Conservation (phyloP, 2,797 vertebrate genomes). For the Gymnothorax javanicus region DNA sequence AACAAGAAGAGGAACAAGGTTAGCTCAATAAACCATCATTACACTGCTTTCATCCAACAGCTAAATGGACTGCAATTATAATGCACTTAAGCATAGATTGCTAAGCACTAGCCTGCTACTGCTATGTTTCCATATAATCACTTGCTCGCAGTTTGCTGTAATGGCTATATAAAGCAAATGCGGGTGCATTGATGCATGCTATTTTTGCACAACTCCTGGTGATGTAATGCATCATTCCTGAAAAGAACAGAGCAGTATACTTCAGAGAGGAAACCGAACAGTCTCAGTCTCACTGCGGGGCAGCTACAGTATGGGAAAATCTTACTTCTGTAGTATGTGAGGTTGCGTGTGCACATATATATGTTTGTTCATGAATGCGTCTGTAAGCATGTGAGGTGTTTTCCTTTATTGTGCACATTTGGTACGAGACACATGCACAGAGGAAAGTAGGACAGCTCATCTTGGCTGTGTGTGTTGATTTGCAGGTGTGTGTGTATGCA, state of each 20-base stretch:
- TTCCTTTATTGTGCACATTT: too few relatives aligned
- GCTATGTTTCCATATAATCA: not conserved
- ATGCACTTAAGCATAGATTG: not conserved
- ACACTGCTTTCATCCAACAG: not conserved
- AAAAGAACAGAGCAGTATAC: not conserved
- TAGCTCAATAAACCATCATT: not conserved
- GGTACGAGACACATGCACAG: too few relatives aligned
- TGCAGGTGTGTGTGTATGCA: too few relatives aligned
- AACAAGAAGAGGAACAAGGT: not conserved
- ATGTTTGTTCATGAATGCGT: not conserved
- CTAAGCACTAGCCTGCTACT: not conserved
- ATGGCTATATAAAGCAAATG: not conserved
- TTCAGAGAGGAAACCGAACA: not conserved
- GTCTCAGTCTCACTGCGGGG: not conserved
- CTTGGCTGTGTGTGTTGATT: too few relatives aligned
- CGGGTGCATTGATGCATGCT: not conserved
- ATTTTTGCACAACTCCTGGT: not conserved
- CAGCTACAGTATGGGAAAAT: not conserved
- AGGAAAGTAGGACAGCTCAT: too few relatives aligned
- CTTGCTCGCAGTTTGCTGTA: not conserved
- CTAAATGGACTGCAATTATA: not conserved
- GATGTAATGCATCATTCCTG: not conserved
- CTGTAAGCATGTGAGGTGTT: not conserved
- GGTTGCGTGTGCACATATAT: not conserved
- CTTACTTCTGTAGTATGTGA: not conserved